Conservation (phyloP, 2,888 invertebrate species). For the Microplitis manilae region DNA sequence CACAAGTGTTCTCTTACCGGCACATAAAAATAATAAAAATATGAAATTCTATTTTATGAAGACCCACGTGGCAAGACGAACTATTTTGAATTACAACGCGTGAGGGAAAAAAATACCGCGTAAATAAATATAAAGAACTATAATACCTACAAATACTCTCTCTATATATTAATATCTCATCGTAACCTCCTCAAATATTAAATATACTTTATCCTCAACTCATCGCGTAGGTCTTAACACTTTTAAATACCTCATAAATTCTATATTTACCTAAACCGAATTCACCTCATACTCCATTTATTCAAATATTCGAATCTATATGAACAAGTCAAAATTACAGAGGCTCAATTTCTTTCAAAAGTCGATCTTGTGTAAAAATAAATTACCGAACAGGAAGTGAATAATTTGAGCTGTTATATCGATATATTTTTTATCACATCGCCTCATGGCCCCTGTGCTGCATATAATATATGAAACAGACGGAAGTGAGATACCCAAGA, state of each 20-base stretch:
- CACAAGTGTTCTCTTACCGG: no score
- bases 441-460: no score
- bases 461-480: no score
- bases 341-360: no score
- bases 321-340: no score
- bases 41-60: background rate
- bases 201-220: background rate
- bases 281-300: no score
- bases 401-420: no score
- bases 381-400: no score
- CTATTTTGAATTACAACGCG: background rate
- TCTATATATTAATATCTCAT: background rate
- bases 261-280: background rate
- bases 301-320: no score
- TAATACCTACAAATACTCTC: background rate
- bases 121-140: background rate
- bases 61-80: background rate
- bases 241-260: background rate
- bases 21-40: background rate
- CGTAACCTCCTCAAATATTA: background rate
- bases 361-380: no score
- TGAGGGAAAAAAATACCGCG: background rate
- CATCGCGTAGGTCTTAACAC: background rate
- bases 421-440: no score
- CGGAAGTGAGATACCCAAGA: background rate